Evolutionary conservation across 2,113 vertebrate species (phyloP).

Genomic region (Tinamus guttatus): DNA sequence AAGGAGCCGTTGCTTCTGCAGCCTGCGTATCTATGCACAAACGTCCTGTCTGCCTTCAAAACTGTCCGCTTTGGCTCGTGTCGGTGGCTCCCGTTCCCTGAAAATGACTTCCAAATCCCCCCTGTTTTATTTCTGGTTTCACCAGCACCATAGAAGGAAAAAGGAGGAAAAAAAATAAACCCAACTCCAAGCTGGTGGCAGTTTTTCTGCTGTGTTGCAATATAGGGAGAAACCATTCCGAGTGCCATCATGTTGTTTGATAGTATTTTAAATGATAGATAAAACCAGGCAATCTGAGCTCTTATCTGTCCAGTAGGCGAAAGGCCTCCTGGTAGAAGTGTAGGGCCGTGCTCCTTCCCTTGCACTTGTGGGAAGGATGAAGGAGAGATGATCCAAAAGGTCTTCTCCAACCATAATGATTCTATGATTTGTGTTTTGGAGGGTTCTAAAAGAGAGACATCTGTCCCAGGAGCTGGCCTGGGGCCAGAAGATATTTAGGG

Average conservation of each 20-base stretch:
- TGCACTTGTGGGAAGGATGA: background rate
- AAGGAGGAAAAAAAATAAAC: background rate
- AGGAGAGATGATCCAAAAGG: rapidly evolving
- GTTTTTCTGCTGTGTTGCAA: background rate
- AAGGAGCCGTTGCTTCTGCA: background rate
- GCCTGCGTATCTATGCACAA: constrained; percentile 9
- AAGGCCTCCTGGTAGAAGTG: background rate
- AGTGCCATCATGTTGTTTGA: background rate
- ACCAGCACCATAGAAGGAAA: background rate
- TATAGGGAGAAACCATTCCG: background rate
- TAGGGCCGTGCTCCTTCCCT: background rate
- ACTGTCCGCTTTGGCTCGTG: background rate
- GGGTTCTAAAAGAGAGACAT: background rate
- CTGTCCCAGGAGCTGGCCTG: background rate
- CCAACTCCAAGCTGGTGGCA: rapidly evolving
- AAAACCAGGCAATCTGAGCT: background rate
- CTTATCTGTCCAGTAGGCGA: background rate
- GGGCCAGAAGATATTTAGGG: background rate
- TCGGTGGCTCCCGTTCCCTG: background rate
- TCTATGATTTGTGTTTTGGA: background rate
- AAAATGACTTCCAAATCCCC: background rate
- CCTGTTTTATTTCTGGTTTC: background rate
- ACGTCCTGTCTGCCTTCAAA: background rate
- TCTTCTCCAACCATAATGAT: no score
- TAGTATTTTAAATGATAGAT: background rate